Evolutionary conservation across 2,888 invertebrate species (phyloP).

Genomic region (Agonopterix arenella): DNA sequence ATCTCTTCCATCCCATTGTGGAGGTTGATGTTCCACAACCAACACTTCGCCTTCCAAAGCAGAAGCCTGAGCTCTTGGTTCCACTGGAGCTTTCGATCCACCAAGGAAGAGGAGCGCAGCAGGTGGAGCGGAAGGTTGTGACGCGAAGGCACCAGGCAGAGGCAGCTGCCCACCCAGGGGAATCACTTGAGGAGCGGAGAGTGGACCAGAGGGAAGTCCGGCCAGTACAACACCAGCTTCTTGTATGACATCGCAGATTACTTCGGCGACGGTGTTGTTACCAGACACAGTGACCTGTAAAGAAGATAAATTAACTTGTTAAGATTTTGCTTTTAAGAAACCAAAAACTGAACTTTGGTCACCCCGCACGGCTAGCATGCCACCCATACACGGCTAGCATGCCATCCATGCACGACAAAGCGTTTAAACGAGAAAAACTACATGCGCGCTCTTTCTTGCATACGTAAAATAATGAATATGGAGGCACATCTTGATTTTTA

Average conservation of each 20-base stretch:
- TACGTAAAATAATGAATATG: too few species aligned
- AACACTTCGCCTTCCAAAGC: slow-evolving; percentile 80
- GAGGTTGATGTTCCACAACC: slow-evolving; percentile 76
- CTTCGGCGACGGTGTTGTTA: slow-evolving; percentile 61
- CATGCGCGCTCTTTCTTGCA: too few species aligned
- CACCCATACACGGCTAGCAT: too few species aligned
- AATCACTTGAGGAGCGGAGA: slow-evolving; percentile 45
- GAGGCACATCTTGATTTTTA: too few species aligned
- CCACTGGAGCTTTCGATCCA: slow-evolving; percentile 79
- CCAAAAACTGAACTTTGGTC: too few species aligned
- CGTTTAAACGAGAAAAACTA: too few species aligned
- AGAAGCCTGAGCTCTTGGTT: slow-evolving; percentile 74
- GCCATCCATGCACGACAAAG: too few species aligned
- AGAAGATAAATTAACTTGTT: background rate
- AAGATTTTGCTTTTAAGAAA: too few species aligned
- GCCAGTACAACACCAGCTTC: slow-evolving; percentile 60
- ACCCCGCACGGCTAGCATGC: too few species aligned
- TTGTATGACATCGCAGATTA: slow-evolving; percentile 59
- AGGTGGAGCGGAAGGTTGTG: slow-evolving; percentile 41
- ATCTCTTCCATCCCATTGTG: slow-evolving; percentile 73
- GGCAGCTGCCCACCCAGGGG: slow-evolving; percentile 47
- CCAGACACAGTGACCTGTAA: slow-evolving; percentile 62
- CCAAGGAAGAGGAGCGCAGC: slow-evolving; percentile 75
- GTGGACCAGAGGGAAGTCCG: slow-evolving; percentile 56
- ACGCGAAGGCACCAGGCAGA: slow-evolving; percentile 34